Conservation (phyloP, 64 coral and sea anemone species). For the Montipora sp. region DNA sequence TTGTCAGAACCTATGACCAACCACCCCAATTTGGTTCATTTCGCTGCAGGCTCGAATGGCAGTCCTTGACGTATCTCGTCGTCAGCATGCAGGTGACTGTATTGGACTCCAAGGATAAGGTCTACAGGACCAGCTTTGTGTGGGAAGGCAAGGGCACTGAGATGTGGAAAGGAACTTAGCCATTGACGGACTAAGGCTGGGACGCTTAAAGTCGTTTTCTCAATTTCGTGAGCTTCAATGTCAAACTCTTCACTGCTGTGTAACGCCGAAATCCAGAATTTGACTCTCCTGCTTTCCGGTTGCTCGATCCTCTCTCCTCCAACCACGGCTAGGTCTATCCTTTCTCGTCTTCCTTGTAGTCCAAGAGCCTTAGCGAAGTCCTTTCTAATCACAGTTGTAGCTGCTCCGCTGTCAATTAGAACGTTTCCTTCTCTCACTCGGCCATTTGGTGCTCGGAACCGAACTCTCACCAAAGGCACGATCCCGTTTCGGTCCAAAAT, state of each 20-base stretch:
- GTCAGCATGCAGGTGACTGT: not conserved
- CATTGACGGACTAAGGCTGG: not conserved
- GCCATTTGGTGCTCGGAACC: no score
- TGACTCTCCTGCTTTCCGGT: not conserved
- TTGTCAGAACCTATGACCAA: constrained; percentile 11
- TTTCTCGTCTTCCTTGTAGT: not conserved
- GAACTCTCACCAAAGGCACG: no score
- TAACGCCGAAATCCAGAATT: constrained; percentile 12
- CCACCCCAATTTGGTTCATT: not conserved
- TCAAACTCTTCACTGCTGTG: not conserved
- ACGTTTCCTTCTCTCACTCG: no score
- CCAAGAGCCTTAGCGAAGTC: constrained; percentile 6
- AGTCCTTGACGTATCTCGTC: not conserved
- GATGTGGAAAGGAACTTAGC: not conserved
- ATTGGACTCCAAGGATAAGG: constrained; percentile 23
- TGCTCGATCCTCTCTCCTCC: not conserved
- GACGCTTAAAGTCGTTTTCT: not conserved
- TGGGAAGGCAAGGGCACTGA: not conserved
- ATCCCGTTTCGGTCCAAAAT: no score
- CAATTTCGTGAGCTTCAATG: constrained; percentile 19
- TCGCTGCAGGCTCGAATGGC: not conserved
- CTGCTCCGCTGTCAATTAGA: no score
- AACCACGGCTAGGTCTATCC: not conserved
- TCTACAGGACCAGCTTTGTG: constrained; percentile 8
- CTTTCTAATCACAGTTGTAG: no score